phyloP scores from a whole-genome alignment of 1,140 invertebrate species.

The Olivierus martensii region DNA sequence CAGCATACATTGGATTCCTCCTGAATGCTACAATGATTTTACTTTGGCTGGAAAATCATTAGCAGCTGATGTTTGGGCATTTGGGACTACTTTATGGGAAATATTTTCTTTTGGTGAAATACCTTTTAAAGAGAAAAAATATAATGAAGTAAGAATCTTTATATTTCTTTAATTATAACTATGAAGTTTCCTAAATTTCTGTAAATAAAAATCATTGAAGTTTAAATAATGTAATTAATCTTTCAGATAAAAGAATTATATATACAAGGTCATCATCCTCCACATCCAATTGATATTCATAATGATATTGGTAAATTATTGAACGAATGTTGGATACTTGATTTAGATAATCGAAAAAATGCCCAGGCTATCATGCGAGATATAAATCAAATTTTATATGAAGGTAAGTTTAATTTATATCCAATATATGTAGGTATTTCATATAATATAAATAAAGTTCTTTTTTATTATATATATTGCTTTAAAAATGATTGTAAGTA shows the following conservation, averaged over 20 bases:
- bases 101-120: slow-evolving; percentile 59
- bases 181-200: too few relatives aligned
- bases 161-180: too few relatives aligned
- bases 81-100: slow-evolving; percentile 77
- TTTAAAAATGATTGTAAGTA: too few relatives aligned
- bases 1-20: slow-evolving; percentile 73
- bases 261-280: slow-evolving; percentile 53
- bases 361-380: slow-evolving; percentile 69
- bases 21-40: slow-evolving; percentile 55
- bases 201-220: too few relatives aligned
- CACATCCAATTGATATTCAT: slow-evolving; percentile 58
- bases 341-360: slow-evolving; percentile 50
- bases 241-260: slow-evolving; percentile 34
- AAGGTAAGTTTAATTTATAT: slow-evolving; percentile 8
- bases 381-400: slow-evolving; percentile 58
- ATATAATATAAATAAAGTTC: too few relatives aligned
- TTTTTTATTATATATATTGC: too few relatives aligned
- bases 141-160: neutral
- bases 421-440: too few relatives aligned
- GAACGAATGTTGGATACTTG: slow-evolving; percentile 68
- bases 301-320: slow-evolving; percentile 68
- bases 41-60: slow-evolving; percentile 44
- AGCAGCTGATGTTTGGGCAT: slow-evolving; percentile 69
- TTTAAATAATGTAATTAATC: neutral
- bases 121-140: slow-evolving; percentile 13